Percentiles rank a stretch among this genome's conserved stretches.
These are phyloP conservation scores for Heliconius hortense DNA, from an alignment of 2,888 invertebrate genomes.

Conservation along the genomic window DNA sequence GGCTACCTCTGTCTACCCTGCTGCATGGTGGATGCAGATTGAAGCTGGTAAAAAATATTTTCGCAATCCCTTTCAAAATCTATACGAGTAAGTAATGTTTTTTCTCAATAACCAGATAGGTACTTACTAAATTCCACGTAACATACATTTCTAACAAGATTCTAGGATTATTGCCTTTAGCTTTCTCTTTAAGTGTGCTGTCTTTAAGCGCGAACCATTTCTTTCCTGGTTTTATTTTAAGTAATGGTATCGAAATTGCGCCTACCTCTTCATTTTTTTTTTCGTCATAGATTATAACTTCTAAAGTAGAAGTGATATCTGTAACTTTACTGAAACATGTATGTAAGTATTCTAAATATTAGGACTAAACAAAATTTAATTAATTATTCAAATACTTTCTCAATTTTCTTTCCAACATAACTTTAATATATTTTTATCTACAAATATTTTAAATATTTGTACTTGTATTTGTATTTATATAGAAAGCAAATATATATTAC, in stretches of 20 bases:
- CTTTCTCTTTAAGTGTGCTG: constrained; percentile 89
- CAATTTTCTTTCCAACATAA: too few relatives aligned
- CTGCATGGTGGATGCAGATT: accelerated
- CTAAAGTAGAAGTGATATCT: constrained; percentile 95
- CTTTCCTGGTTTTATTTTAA: constrained; percentile 91
- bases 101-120: too few relatives aligned
- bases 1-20: neutral
- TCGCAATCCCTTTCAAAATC: neutral
- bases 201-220: constrained; percentile 98
- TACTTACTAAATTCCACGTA: constrained; percentile 91
- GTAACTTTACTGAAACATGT: constrained; percentile 85
- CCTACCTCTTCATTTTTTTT: constrained; percentile 98
- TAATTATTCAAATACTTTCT: too few relatives aligned
- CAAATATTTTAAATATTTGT: too few relatives aligned
- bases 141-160: constrained; percentile 95
- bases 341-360: constrained; percentile 1
- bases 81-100: too few relatives aligned
- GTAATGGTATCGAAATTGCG: constrained; percentile 91
- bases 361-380: neutral
- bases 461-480: too few relatives aligned
- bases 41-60: neutral
- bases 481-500: too few relatives aligned
- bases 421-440: too few relatives aligned
- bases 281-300: constrained; percentile 96
- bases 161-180: constrained; percentile 91